Percentiles rank a stretch among this genome's conserved stretches.
Conservation (phyloP, 2,113 vertebrate species). For the Emberiza fucata region DNA sequence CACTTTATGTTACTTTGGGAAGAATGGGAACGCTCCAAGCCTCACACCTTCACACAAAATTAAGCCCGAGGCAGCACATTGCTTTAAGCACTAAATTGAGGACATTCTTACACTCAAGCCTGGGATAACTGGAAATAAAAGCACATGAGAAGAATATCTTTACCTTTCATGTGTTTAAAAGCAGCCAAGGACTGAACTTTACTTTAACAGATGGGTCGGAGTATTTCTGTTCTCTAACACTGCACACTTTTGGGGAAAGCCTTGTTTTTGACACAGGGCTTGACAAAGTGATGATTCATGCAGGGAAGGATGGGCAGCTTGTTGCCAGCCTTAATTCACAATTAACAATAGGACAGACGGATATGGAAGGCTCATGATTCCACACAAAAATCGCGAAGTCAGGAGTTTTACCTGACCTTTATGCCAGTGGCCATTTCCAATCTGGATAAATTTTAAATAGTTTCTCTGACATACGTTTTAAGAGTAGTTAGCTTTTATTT, state of each 20-base stretch:
- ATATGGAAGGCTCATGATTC: conserved; percentile 35
- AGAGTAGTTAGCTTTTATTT: not conserved
- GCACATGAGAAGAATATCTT: not conserved
- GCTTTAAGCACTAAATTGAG: not conserved
- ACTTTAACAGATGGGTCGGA: not conserved
- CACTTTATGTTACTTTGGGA: not conserved
- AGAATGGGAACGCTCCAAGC: not conserved
- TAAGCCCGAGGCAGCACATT: not conserved
- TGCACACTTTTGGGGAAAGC: not conserved
- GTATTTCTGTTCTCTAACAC: not conserved
- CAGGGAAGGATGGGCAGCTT: conserved; percentile 9
- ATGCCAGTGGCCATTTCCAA: not conserved
- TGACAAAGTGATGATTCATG: conserved; percentile 63
- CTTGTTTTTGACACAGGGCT: conserved; percentile 11
- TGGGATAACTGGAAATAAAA: not conserved
- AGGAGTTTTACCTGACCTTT: not conserved
- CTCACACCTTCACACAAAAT: not conserved
- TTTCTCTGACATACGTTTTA: not conserved
- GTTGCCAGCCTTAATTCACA: conserved; percentile 41
- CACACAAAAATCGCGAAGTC: conserved; percentile 11
- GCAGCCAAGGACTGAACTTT: not conserved
- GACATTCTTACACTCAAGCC: not conserved
- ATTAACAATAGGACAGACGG: not conserved
- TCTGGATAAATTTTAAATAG: not conserved
- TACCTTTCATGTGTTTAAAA: not conserved